phyloP scores from a whole-genome alignment of 2,797 vertebrate genomes.

The Centroberyx gerrardi region DNA sequence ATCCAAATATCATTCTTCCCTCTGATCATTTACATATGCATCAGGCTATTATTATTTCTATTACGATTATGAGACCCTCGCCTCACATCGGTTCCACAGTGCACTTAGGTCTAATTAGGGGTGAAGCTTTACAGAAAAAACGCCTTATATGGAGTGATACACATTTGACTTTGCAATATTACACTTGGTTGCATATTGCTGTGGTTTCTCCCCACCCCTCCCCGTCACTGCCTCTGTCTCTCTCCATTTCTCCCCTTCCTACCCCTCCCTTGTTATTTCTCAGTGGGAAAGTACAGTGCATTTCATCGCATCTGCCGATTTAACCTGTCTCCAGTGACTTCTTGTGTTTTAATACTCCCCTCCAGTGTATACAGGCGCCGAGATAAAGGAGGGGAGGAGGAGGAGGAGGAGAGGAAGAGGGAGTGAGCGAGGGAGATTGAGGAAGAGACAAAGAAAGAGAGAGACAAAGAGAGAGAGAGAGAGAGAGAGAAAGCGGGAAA shows the following conservation, averaged over 20 bases:
- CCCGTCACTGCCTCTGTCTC: slow-evolving; percentile 17
- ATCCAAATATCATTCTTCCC: slow-evolving; percentile 69
- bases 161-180: slow-evolving; percentile 50
- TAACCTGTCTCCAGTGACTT: slow-evolving; percentile 44
- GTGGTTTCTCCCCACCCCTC: slow-evolving; percentile 7
- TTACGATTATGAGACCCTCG: slow-evolving; percentile 74
- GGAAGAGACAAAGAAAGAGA: not conserved
- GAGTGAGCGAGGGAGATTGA: slow-evolving; percentile 23
- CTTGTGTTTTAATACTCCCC: slow-evolving; percentile 40
- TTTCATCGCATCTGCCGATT: slow-evolving; percentile 36
- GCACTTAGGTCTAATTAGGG: slow-evolving; percentile 81
- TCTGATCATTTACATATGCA: slow-evolving; percentile 81
- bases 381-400: slow-evolving; percentile 5
- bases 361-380: slow-evolving; percentile 7
- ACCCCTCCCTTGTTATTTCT: slow-evolving; percentile 39
- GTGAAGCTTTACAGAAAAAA: slow-evolving; percentile 66
- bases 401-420: slow-evolving; percentile 10
- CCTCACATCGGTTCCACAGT: slow-evolving; percentile 67
- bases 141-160: slow-evolving; percentile 61
- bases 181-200: slow-evolving; percentile 37
- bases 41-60: slow-evolving; percentile 79
- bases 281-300: slow-evolving; percentile 39
- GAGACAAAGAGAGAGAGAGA: not conserved
- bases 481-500: not conserved
- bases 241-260: slow-evolving; percentile 22